Evolutionary conservation across 2,797 vertebrate species (phyloP), one percentile per base, ranked within the genome.

Genomic region (Setipinna tenuifilis): DNA sequence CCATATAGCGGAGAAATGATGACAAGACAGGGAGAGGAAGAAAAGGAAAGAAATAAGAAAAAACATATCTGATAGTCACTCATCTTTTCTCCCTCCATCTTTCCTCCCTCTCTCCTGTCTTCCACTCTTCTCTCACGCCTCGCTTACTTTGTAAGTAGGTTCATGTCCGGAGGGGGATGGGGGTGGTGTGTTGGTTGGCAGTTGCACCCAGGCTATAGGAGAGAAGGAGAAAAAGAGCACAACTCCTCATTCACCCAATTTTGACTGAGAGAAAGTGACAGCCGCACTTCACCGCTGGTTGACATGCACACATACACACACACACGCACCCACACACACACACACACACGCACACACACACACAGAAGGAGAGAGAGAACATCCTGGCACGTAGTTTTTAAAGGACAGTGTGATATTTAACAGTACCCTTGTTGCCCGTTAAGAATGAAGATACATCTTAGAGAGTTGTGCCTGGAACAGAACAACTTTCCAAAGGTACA

Each of bases 331-430:
- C 68, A 35, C 68, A 19, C 68, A 41, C 65, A 71, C 12, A 71
- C 28, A 71, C 65, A 71, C 65, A 71, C 65, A 71, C 65, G 31
- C 65, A 71, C 23, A 65, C 62, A 28, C 23, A 65, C 23, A 65
- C 23, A 12, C 2, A 65, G 25, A 71, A 25, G 16, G 25, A 71
- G 65, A 71, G 28, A 71, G 25, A 71, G 65, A 3, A 17, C 65
- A 25, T 71, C 65, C 28, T 71, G 65, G 65, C 28, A 31, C 68
- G 35, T 35, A 5, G 12, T 19, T 75, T 71, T 75, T 75, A 75
- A 16, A 28, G 62, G 62, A 68, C 62, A 75, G 68, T 75, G 25
- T 35, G 68, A 41, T 75, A 75, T 75, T 75, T 75, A 75, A 75
- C 68, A 41, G 31, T 35, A 31, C 68, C 25, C 68, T 75, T 35